phyloP scores from a whole-genome alignment of 92 coral and sea anemone genomes.

The Epizoanthus ramosus region DNA sequence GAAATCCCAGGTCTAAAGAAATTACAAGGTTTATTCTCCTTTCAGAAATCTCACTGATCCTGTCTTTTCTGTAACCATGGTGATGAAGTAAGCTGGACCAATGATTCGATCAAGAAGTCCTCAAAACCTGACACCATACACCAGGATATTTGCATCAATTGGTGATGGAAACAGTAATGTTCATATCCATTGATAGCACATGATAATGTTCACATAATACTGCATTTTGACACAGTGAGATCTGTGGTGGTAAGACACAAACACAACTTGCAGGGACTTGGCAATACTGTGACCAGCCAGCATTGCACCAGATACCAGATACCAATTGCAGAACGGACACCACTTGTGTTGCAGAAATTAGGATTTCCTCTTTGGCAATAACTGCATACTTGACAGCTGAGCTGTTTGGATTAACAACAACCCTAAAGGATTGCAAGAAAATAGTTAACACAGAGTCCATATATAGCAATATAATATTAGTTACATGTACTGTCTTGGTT shows the following conservation, averaged over 20 bases:
- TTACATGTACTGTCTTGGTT: too few relatives aligned
- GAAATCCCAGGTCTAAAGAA: conserved; percentile 71
- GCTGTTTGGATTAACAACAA: conserved; percentile 89
- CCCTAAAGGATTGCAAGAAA: conserved; percentile 56
- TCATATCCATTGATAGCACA: conserved; percentile 83
- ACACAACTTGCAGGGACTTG: conserved; percentile 73
- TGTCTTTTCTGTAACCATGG: conserved; percentile 91
- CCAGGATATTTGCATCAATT: conserved; percentile 78
- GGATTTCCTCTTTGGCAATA: conserved; percentile 87
- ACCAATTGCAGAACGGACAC: conserved; percentile 77
- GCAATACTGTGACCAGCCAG: conserved; percentile 98
- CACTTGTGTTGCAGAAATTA: conserved; percentile 85
- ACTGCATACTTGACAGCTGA: conserved; percentile 77
- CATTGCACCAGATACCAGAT: conserved; percentile 93
- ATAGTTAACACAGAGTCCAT: neutral
- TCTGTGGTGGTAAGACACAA: conserved; percentile 75
- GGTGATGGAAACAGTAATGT: conserved; percentile 71
- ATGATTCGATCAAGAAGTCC: too few relatives aligned
- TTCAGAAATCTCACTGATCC: conserved; percentile 83
- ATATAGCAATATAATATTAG: too few relatives aligned
- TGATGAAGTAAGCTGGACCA: conserved; percentile 86
- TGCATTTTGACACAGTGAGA: conserved; percentile 74
- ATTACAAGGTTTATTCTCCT: conserved; percentile 75
- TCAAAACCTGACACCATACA: conserved; percentile 80
- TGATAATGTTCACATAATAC: conserved; percentile 83